A percentile compares a stretch with the other conserved stretches of the same genome.
phyloP scores from a whole-genome alignment of 2,113 vertebrate genomes.

The Odocoileus hemionus region DNA sequence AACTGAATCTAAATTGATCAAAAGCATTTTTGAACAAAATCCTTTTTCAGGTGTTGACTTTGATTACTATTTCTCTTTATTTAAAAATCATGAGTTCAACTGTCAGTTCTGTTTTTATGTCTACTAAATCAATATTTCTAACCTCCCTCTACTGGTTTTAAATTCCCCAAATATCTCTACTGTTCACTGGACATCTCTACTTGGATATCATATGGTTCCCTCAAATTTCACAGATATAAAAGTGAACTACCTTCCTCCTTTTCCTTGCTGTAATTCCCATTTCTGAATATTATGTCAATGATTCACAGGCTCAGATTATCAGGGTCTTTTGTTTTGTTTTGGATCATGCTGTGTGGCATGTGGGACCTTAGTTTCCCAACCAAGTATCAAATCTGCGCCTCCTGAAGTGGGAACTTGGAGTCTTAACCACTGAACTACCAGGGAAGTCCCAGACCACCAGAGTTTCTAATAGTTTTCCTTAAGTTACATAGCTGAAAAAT shows the following conservation, averaged over 20 bases:
- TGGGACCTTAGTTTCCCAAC: background rate
- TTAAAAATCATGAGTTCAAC: background rate
- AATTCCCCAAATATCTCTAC: background rate
- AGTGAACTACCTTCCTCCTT: background rate
- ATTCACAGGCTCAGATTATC: background rate
- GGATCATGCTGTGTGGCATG: background rate
- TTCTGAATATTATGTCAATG: background rate
- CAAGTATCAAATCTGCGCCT: background rate
- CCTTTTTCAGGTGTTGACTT: background rate
- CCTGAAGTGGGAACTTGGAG: background rate
- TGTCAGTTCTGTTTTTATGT: background rate
- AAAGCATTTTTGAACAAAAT: background rate
- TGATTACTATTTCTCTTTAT: constrained; percentile 16
- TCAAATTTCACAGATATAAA: background rate
- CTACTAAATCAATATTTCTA: background rate
- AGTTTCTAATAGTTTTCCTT: background rate
- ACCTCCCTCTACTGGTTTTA: background rate
- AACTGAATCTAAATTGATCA: constrained; percentile 4
- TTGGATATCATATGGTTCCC: background rate
- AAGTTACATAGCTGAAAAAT: background rate
- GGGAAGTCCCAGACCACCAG: background rate
- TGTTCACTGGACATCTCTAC: background rate
- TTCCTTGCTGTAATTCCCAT: background rate
- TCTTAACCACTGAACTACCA: background rate
- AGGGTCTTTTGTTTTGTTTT: background rate